phyloP scores from a whole-genome alignment of 2,113 vertebrate genomes.

The Peromyscus californicus region DNA sequence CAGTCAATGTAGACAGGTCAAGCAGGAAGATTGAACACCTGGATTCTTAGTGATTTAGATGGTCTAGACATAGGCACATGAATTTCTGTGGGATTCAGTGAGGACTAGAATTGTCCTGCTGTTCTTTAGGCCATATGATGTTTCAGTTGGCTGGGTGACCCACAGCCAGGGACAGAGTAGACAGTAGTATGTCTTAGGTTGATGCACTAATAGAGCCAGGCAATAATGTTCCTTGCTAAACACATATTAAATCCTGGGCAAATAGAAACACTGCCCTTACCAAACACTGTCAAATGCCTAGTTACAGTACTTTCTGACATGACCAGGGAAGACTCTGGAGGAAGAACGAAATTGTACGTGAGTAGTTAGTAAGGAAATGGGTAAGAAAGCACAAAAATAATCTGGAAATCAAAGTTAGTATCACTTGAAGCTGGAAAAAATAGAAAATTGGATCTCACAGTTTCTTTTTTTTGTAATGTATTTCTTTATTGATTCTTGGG shows the following conservation, averaged over 20 bases:
- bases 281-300: not conserved
- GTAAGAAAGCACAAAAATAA: not conserved
- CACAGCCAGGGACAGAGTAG: not conserved
- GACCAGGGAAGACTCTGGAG: not conserved
- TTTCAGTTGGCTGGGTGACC: not conserved
- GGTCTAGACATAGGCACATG: not conserved
- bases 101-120: too few relatives aligned
- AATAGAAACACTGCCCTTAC: not conserved
- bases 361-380: not conserved
- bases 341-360: not conserved
- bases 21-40: not conserved
- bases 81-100: not conserved
- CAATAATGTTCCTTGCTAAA: not conserved
- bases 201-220: not conserved
- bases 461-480: not conserved
- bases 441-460: not conserved
- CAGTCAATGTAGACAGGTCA: not conserved
- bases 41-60: not conserved
- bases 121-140: fast-evolving
- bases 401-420: not conserved
- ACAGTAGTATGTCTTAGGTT: not conserved
- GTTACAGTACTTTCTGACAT: not conserved
- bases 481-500: too few relatives aligned
- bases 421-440: not conserved
- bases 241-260: not conserved